Evolutionary conservation across 2,888 invertebrate genomes (phyloP), one percentile per base, ranked within the genome.

Genomic region (Ophion obscuratus): DNA sequence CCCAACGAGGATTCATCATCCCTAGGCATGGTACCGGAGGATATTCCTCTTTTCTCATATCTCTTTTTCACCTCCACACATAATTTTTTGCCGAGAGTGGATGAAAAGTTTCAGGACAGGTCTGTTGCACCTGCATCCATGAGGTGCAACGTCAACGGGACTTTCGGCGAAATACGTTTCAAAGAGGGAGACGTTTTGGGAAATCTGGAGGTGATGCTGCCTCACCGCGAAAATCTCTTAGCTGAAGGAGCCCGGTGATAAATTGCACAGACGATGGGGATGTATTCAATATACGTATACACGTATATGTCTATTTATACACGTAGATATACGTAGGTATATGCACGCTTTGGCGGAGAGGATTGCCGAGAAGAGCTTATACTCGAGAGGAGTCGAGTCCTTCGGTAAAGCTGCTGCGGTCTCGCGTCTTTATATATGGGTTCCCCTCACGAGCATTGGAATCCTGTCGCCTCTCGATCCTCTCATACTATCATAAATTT

Each of bases 1-100:
- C 81, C 82, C 77, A 73, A 68, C 81, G 73, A 84, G 67, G 80
- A 86, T 87, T 84, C 85, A 87, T 87, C 87, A 85, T 85, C 78
- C 77, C 44, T 11, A n/a, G 70, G 70, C 53, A 80, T 27, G 31
- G 61, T 20, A 17, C 1, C 17, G 31, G 20, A 71, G 20, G 31
- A 77, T 20, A 75, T 83, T 85, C 82, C 80, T 73, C 31, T 40
- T 73, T 62, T 62, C 31, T 24, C 10, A 40, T 68, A 62, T 20
- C 10, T 73, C 68, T 80, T 79, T 53, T 71, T 74, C 67, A 10
- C n/a, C 40, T 27, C n/a, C 5, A 36, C 44, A 53, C 17, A 17
- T 24, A 14, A 11, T 14, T 53, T 62, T 27, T 44, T 40, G 47
- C n/a, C 59, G n/a, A 17, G 11, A 53, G 64, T 53, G 76, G 44